Base-by-base conservation (phyloP, 2,888 invertebrate genomes). In the Ichneumon xanthorius region DNA sequence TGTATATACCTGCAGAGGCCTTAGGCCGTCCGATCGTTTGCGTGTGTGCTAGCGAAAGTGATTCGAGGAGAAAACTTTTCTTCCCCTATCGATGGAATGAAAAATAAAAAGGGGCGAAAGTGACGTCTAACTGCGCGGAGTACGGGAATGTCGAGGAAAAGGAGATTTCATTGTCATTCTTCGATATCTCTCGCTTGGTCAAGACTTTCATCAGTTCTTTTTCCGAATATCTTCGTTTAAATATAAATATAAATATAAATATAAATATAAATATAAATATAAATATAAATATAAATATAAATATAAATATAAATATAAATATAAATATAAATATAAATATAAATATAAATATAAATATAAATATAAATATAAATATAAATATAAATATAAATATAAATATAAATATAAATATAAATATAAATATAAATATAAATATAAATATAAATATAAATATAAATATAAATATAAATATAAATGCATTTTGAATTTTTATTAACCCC, bases 31-130 rank as follows among this genome's bases (percentile, higher is more conserved):
- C 61, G 61, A 16, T 53, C 19, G 53, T 79, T 30, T 76, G 72
- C 53, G 40, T 72, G 67, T 22, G 67, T 14, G 61, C 30, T 14
- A 40, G 40, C 40, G 40, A 58, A 58, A 40, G 58, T 77, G 80
- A 80, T 84, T 80, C 73, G 71, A 53, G 84, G 72, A 84, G 73
- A 80, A 84, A 80, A 80, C 70, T 83, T 83, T 76, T 80, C 45
- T 58, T 84, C 71, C 67, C 40, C 72, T 77, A 84, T 81, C 80
- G 68, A 81, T 73, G 58, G 72, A 55, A 30, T 65, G 50, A 53
- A 72, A 40, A 65, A 37, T 45, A 72, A 63, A 26, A 45, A 33
- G 33, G 80, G 37, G 11, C 61, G 68, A 63, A 58, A 65, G 68
- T 80, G 84, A 84, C 77, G 80, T 77, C 65, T 72, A 37, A 16